Base-by-base conservation (phyloP, 1,140 invertebrate species). In the Leptonema lineaticorne region DNA sequence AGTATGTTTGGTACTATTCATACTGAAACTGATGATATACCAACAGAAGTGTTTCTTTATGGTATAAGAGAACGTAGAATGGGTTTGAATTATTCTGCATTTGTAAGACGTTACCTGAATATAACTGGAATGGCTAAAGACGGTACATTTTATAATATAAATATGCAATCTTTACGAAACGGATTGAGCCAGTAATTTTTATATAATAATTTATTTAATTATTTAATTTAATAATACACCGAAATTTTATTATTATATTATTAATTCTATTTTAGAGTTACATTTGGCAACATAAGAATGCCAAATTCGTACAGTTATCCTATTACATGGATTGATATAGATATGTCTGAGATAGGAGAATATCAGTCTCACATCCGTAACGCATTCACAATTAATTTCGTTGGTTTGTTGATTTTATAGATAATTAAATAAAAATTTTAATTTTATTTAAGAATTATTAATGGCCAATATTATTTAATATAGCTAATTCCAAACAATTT, bases 101-200 rank as follows among this genome's bases (percentile, higher is more conserved):
- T 71, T 1, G 71, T 81, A 5, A 71, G 77, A 29, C 74, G 77
- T 29, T 75, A 75, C 0, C 59, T 83, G 26, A 74, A 68, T 0
- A 63, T 85, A 2, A 74, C 73, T 0, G 79, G 78, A 3, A 50
- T 75, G 0, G 76, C 78, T 16, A 57, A 33, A 11, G 76, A 83
- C 65, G 84, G 83, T 20, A 80, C 79, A 0, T 78, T 76, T 3
- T 79, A 81, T 22, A 76, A 79, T 50, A 68, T 85, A 1, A 74
- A 74, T 24, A 78, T 76, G 7, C 45, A 77, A 8, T 79, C 76
- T 0, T 78, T 79, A 18, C 78, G 76, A 59, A 74, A 78, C n/a
- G 75, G 77, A 27, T 76, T 84, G 33, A 79, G 78, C 48, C 74
- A 82, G 83, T 84, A 75, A 80, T 77, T 75, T 62, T 69, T 33